Base-by-base conservation (phyloP, 2,113 vertebrate genomes). In the Rostratula benghalensis region DNA sequence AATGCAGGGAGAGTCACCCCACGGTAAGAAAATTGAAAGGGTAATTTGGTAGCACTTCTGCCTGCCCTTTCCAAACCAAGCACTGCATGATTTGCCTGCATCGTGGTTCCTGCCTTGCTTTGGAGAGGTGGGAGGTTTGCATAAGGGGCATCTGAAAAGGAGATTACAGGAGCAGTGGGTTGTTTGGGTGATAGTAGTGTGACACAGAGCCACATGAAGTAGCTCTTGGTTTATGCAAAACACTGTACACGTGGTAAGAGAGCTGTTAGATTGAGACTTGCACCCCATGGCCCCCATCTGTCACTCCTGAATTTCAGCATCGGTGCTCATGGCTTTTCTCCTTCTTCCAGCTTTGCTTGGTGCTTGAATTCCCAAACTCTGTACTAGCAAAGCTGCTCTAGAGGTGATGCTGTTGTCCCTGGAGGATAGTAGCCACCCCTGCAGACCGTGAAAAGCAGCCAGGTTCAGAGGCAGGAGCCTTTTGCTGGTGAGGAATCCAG, bases 201-300 rank as follows among this genome's bases (percentile, higher is more conserved):
- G 77, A 91, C 39, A 69, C 2, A 21, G 76, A 78, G 25, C 50
- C 64, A 46, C 25, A 53, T 57, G 45, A 90, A 92, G 57, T 69
- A 89, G 73, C 22, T 85, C 31, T 90, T 92, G 71, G 61, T 53
- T 74, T 79, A 30, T 43, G 45, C 53, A 82, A 81, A 93, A 71
- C 56, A 45, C 33, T 81, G 22, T 71, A 61, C 51, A 89, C 93
- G 87, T 33, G 48, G 37, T 76, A 76, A 61, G 61, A 71, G 73
- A 80, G 68, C 73, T 76, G 56, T 92, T 87, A 89, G 69, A 30
- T 79, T 68, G 83, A 91, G 81, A 82, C 79, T 76, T 88, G 82
- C 39, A 76, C 69, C 39, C 37, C 0, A 5, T 59, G 43, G 56
- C 17, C 83, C 20, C 46, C 8, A 11, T 64, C 65, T 82, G 69